Evolutionary conservation across 2,113 vertebrate species (phyloP), one percentile per base, ranked within the genome.

Genomic region (Panthera tigris): DNA sequence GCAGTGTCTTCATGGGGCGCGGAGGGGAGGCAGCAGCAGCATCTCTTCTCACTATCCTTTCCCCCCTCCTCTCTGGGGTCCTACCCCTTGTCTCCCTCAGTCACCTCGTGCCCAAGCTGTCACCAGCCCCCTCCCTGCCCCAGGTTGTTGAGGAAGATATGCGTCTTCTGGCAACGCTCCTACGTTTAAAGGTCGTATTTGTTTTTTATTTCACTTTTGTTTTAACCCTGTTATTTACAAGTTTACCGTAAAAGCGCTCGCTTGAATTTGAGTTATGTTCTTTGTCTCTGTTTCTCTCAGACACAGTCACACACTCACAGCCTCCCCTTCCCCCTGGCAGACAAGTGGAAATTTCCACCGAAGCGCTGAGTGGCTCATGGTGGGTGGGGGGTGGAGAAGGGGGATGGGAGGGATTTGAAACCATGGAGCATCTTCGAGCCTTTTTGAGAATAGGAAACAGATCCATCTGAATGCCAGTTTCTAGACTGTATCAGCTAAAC

Each of bases 291-390:
- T 91, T 83, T 94, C 65, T 94, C 90, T 95, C 96, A 94, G 80
- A 69, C 82, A 78, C 85, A 81, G 96, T 19, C 79, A 33, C 90
- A 85, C 71, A 33, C 97, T 96, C 48, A 33, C 52, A 13, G 91
- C 97, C 97, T 96, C 90, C 91, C 97, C 71, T 94, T 95, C 95
- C 96, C 97, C 97, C 94, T 84, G 88, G 98, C 97, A 91, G 98
- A 97, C 92, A 95, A 95, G 98, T 99, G 99, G 99, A 99, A 99
- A 99, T 99, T 99, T 99, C 99, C 98, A 99, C 98, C 97, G 97
- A 97, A 93, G 79, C 57, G 89, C 97, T 97, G 97, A 97, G 97
- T 96, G 97, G 98, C 98, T 98, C 98, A 93, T 96, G 45, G 94
- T 93, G 96, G 92, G 97, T 82, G 68, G 80, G 68, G 71, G 92